Conservation (phyloP, 1,140 invertebrate genomes). For the Drosophila lini region DNA sequence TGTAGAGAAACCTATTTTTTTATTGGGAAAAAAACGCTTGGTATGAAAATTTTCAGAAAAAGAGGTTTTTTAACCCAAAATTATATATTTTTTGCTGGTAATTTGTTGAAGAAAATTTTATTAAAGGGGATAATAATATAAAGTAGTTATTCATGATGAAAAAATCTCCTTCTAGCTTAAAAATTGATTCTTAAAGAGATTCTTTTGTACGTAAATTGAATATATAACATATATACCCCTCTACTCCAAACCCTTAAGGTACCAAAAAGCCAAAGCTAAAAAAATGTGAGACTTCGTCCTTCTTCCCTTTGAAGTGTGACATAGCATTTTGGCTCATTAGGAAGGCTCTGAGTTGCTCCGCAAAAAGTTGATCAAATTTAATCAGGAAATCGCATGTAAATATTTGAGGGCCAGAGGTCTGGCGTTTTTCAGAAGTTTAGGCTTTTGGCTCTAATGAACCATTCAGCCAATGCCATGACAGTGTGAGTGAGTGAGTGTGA, state of each 20-base stretch:
- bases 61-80: background rate
- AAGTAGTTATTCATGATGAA: no score
- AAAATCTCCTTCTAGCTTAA: background rate
- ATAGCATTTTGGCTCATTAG: constrained; percentile 38
- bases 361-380: constrained; percentile 50
- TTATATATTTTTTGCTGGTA: background rate
- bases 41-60: background rate
- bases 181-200: background rate
- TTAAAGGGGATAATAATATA: background rate
- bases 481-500: background rate
- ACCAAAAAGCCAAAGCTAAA: background rate
- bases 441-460: constrained; percentile 68
- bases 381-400: constrained; percentile 50
- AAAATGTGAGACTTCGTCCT: background rate
- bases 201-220: no score
- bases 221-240: background rate
- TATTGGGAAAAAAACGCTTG: background rate
- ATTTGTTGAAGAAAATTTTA: no score
- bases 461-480: constrained; percentile 48
- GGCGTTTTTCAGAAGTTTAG: constrained; percentile 35
- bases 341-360: constrained; percentile 7
- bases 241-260: background rate
- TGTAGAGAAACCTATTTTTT: background rate
- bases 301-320: constrained; percentile 39
- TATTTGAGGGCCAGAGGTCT: constrained; percentile 26